phyloP scores from a whole-genome alignment of 2,113 vertebrate genomes.

The Oreochromis spilurus region DNA sequence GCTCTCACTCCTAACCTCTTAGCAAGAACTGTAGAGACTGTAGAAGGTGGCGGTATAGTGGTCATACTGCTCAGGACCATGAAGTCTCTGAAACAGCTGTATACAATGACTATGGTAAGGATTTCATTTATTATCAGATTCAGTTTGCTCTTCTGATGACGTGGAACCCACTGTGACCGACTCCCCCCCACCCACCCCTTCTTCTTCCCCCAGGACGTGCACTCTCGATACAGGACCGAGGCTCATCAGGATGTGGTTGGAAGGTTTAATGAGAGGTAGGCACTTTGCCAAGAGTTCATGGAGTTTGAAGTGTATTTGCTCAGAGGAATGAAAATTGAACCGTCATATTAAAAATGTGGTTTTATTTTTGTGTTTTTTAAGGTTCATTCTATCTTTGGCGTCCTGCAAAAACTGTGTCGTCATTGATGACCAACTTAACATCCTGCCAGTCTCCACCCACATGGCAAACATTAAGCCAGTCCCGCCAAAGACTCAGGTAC shows the following conservation, averaged over 20 bases:
- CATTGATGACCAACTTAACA: constrained; percentile 93
- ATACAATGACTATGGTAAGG: constrained; percentile 93
- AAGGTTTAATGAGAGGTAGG: constrained; percentile 93
- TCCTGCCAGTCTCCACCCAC: constrained; percentile 91
- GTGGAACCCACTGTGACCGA: neutral
- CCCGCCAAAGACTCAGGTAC: constrained; percentile 82
- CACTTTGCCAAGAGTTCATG: neutral
- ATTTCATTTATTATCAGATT: neutral
- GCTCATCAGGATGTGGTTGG: constrained; percentile 96
- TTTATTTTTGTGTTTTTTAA: constrained; percentile 33
- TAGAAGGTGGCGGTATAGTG: constrained; percentile 92
- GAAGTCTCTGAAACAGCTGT: constrained; percentile 95
- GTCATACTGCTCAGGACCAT: constrained; percentile 89
- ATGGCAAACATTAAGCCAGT: constrained; percentile 83
- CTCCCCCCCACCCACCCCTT: neutral
- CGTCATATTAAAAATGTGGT: neutral
- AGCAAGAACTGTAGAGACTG: constrained; percentile 92
- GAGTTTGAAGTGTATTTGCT: neutral
- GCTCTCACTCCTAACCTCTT: constrained; percentile 92
- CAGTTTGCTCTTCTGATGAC: neutral
- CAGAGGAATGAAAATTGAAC: neutral
- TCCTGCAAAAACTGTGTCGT: constrained; percentile 93
- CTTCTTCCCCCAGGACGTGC: constrained; percentile 81
- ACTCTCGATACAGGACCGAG: constrained; percentile 93
- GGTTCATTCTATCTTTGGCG: constrained; percentile 90